These are phyloP conservation scores for Asbolus verrucosus DNA, from an alignment of 1,140 invertebrate species.

Conservation along the genomic window DNA sequence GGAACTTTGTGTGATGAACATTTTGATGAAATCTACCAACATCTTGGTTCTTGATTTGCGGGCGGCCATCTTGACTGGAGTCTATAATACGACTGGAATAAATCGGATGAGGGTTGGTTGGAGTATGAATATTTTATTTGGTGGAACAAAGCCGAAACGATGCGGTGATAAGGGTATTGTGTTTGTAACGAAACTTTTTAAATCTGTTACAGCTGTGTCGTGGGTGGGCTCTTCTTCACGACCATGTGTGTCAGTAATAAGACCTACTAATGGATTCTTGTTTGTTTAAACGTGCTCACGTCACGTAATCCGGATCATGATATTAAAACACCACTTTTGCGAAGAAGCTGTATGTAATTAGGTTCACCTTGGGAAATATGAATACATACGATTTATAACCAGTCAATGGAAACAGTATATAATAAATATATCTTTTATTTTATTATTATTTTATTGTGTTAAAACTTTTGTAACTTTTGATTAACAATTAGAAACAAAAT, in stretches of 20 bases:
- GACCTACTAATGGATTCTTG: slow-evolving; percentile 46
- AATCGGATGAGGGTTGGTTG: not conserved
- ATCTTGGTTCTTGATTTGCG: slow-evolving; percentile 12
- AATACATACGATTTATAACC: no score
- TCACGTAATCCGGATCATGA: slow-evolving; percentile 27
- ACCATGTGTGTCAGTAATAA: slow-evolving; percentile 33
- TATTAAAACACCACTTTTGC: slow-evolving; percentile 34
- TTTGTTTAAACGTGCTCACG: slow-evolving; percentile 42
- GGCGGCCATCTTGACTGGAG: slow-evolving; percentile 8
- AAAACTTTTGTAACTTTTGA: no score
- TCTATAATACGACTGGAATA: not conserved
- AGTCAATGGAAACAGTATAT: no score
- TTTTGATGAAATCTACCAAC: slow-evolving; percentile 37
- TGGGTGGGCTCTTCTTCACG: slow-evolving; percentile 16
- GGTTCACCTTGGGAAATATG: no score
- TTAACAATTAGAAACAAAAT: no score
- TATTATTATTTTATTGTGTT: no score
- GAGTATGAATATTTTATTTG: slow-evolving; percentile 17
- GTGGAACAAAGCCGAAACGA: slow-evolving; percentile 16
- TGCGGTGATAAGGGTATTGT: slow-evolving; percentile 12
- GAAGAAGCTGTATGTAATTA: slow-evolving; percentile 8
- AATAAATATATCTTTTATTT: no score
- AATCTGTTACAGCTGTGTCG: slow-evolving; percentile 25
- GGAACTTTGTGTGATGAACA: slow-evolving; percentile 45
- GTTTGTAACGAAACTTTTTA: not conserved